These are phyloP conservation scores for Eurystomus gularis DNA, from an alignment of 2,113 vertebrate genomes.

Conservation along the genomic window DNA sequence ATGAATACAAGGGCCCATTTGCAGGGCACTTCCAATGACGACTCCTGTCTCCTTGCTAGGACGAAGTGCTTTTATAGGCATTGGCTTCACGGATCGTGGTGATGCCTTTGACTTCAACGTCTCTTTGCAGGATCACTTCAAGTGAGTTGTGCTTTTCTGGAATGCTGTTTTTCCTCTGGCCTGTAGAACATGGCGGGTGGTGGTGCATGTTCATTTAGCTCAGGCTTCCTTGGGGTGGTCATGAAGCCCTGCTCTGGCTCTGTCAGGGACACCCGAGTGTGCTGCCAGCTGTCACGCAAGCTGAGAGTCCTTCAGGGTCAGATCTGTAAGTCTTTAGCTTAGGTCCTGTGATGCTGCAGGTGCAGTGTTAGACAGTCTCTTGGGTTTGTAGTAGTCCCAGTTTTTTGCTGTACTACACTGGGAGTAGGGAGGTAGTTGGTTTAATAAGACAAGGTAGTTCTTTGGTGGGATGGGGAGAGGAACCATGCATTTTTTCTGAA, in stretches of 20 bases:
- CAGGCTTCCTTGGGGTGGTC: neutral
- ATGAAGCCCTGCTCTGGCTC: neutral
- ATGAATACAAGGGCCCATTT: neutral
- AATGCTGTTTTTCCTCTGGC: neutral
- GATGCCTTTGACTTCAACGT: slow-evolving; percentile 99
- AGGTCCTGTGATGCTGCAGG: neutral
- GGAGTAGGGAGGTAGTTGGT: neutral
- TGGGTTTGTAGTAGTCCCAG: neutral
- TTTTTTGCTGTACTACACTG: neutral
- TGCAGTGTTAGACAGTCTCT: neutral
- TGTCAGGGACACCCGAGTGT: neutral
- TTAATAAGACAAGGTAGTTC: neutral
- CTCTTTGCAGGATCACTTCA: slow-evolving; percentile 96
- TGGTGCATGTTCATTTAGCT: neutral
- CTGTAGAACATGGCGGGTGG: neutral
- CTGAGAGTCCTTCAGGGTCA: neutral
- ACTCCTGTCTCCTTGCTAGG: slow-evolving; percentile 72
- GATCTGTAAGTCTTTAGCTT: neutral
- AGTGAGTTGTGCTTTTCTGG: slow-evolving; percentile 76
- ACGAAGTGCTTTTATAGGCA: slow-evolving; percentile 95
- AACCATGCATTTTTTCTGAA: neutral
- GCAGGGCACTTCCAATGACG: neutral
- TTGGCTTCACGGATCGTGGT: slow-evolving; percentile 92
- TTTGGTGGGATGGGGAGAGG: neutral
- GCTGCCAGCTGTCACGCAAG: neutral